These are phyloP conservation scores for Machimus atricapillus DNA, from an alignment of 2,888 invertebrate genomes.

Conservation along the genomic window DNA sequence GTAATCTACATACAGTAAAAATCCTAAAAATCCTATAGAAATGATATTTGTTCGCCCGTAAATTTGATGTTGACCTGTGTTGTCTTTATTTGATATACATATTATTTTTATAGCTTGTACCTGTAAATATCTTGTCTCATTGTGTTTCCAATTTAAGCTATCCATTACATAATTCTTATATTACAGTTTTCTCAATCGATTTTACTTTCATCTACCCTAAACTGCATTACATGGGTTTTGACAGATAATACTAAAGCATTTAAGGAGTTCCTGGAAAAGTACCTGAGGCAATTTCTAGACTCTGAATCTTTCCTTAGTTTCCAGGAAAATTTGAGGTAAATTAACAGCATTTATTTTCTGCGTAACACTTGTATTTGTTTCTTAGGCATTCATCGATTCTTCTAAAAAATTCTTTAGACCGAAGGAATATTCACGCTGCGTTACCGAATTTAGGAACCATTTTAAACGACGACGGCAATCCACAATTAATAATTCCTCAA, in stretches of 20 bases:
- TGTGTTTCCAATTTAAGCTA: no score
- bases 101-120: no score
- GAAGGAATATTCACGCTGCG: slow-evolving; percentile 57
- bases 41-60: no score
- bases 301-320: slow-evolving; percentile 54
- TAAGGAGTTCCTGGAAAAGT: slow-evolving; percentile 53
- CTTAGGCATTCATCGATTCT: slow-evolving; percentile 55
- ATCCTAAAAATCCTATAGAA: no score
- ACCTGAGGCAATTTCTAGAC: slow-evolving; percentile 55
- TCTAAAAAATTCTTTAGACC: slow-evolving; percentile 51
- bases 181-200: slow-evolving; percentile 59
- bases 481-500: slow-evolving; percentile 57
- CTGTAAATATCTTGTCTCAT: no score
- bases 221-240: slow-evolving; percentile 55
- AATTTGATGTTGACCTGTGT: no score
- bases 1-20: no score
- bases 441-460: slow-evolving; percentile 59
- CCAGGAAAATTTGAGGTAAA: slow-evolving; percentile 53
- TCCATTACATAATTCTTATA: background rate
- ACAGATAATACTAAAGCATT: slow-evolving; percentile 52
- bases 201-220: slow-evolving; percentile 55
- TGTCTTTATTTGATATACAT: no score
- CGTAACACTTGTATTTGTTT: background rate
- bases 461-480: slow-evolving; percentile 53
- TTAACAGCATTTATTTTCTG: background rate